phyloP scores from a whole-genome alignment of 1,140 invertebrate genomes.

The Drosophila littoralis region DNA sequence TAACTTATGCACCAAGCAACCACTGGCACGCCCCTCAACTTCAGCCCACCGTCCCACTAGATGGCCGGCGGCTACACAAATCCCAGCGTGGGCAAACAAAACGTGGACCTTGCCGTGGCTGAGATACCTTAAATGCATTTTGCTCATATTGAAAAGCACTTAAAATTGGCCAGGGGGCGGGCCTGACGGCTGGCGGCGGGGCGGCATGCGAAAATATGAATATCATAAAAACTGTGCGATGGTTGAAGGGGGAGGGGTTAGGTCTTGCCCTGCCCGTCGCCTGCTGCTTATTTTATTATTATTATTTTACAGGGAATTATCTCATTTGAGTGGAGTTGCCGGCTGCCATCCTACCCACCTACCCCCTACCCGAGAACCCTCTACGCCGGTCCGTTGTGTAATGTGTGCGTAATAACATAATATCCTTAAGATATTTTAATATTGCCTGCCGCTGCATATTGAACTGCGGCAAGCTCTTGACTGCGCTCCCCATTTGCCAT shows the following conservation, averaged over 20 bases:
- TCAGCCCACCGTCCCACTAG: not conserved
- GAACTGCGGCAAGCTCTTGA: slow-evolving; percentile 68
- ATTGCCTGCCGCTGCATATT: slow-evolving; percentile 81
- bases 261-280: slow-evolving; percentile 20
- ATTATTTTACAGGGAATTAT: slow-evolving; percentile 84
- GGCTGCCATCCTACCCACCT: slow-evolving; percentile 2
- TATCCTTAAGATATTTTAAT: slow-evolving; percentile 84
- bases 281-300: slow-evolving; percentile 80
- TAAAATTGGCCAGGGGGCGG: slow-evolving; percentile 49
- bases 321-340: slow-evolving; percentile 79
- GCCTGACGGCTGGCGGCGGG: not conserved
- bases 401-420: slow-evolving; percentile 83
- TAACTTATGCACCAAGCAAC: slow-evolving; percentile 54
- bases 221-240: slow-evolving; percentile 59
- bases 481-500: slow-evolving; percentile 3
- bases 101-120: slow-evolving; percentile 14
- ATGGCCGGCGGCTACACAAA: slow-evolving; percentile 59
- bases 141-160: slow-evolving; percentile 80
- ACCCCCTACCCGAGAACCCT: not conserved
- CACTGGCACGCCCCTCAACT: slow-evolving; percentile 5
- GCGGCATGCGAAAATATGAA: slow-evolving; percentile 75
- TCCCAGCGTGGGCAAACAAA: slow-evolving; percentile 24
- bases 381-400: slow-evolving; percentile 53
- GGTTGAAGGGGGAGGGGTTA: slow-evolving; percentile 12
- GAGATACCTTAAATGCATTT: slow-evolving; percentile 80